These are phyloP conservation scores for Palaemon carinicauda DNA, from an alignment of 1,140 invertebrate species.

Conservation along the genomic window DNA sequence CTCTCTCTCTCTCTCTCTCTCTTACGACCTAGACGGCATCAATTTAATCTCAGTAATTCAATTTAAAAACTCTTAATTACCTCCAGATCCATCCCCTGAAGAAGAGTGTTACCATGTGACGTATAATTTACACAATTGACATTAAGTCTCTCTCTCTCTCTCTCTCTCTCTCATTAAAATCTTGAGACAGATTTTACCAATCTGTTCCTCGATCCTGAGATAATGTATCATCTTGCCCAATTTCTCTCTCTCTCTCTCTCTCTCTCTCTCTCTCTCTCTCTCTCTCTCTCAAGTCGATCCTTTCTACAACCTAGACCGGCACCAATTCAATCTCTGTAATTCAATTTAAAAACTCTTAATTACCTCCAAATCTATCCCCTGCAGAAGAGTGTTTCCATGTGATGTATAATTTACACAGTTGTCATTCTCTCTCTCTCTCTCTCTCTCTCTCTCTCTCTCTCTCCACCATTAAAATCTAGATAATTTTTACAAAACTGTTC, in stretches of 20 bases:
- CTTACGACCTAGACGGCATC: not conserved
- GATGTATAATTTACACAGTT: not conserved
- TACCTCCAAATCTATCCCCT: not conserved
- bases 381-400: not conserved
- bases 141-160: not conserved
- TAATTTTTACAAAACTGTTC: too few relatives aligned
- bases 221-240: too few relatives aligned
- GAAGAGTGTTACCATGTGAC: not conserved
- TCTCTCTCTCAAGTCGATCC: too few relatives aligned
- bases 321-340: conserved; percentile 3
- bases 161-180: too few relatives aligned
- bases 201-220: too few relatives aligned
- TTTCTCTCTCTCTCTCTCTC: not conserved
- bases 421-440: not conserved
- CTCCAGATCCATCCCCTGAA: not conserved
- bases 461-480: too few relatives aligned
- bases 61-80: conserved; percentile 7
- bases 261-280: not conserved
- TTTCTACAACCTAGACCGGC: not conserved
- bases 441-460: not conserved
- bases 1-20: not conserved
- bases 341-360: conserved; percentile 7
- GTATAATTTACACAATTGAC: not conserved
- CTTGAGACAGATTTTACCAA: too few relatives aligned
- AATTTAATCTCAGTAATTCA: conserved; percentile 10